phyloP scores from a whole-genome alignment of 2,888 invertebrate genomes.

The Melieria crassipennis region DNA sequence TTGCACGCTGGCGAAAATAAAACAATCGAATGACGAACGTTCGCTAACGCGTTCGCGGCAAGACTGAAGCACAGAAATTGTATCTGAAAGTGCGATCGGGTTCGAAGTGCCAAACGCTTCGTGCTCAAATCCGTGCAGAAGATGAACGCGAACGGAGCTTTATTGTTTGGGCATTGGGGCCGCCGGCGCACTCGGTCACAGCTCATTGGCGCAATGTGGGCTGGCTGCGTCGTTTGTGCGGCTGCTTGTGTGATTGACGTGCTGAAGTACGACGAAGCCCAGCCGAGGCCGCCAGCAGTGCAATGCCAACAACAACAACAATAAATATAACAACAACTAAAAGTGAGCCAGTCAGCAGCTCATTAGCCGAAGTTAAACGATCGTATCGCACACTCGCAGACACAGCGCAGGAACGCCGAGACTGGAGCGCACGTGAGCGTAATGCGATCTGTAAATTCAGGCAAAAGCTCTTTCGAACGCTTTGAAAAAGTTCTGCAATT shows the following conservation, averaged over 20 bases:
- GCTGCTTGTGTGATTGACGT: too few species aligned
- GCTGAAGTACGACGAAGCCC: too few species aligned
- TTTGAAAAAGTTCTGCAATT: neutral
- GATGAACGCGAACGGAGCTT: neutral
- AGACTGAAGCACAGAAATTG: constrained; percentile 26
- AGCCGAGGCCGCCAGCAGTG: neutral
- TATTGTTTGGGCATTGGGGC: neutral
- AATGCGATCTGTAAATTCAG: neutral
- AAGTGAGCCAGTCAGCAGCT: neutral
- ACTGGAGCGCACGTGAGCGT: neutral
- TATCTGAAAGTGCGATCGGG: constrained; percentile 26
- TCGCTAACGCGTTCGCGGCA: constrained; percentile 12
- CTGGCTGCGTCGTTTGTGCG: neutral
- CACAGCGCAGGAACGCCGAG: neutral
- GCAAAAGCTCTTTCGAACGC: neutral
- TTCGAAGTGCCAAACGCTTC: too few species aligned
- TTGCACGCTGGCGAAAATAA: too few species aligned
- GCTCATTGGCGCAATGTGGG: neutral
- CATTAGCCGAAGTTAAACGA: constrained; percentile 13
- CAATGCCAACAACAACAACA: neutral
- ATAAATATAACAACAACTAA: neutral
- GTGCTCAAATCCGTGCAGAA: neutral
- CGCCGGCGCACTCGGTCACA: constrained; percentile 4
- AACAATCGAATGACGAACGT: too few species aligned
- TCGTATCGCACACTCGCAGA: neutral